phyloP scores from a whole-genome alignment of 2,797 vertebrate species.

The Denticeps clupeoides region DNA sequence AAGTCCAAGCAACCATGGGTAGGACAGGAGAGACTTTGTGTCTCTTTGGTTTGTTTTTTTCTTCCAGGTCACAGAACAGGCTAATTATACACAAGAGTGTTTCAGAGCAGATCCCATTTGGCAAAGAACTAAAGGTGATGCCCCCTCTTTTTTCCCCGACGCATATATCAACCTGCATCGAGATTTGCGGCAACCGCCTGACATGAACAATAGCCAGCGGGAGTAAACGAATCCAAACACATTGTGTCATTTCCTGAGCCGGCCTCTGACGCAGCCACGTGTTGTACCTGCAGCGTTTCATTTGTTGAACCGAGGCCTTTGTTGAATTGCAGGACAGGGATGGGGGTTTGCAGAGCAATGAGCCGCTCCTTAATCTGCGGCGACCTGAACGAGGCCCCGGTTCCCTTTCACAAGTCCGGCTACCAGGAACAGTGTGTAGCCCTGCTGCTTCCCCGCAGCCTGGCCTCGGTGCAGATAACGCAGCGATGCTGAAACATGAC shows the following conservation, averaged over 20 bases:
- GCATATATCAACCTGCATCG: background rate
- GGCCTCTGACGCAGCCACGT: background rate
- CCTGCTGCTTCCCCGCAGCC: conserved; percentile 18
- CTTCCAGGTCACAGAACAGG: background rate
- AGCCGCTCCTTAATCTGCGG: conserved; percentile 11
- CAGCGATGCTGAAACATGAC: background rate
- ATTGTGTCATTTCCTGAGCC: background rate
- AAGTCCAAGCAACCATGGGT: background rate
- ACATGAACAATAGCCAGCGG: background rate
- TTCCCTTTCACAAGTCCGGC: conserved; percentile 26
- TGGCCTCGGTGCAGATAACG: conserved; percentile 15
- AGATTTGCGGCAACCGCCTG: background rate
- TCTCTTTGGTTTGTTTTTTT: background rate
- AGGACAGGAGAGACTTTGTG: background rate
- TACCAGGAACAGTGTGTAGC: conserved; percentile 25
- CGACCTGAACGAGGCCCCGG: conserved; percentile 22
- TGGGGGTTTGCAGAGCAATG: background rate
- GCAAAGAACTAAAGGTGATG: conserved; percentile 5
- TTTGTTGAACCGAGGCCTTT: too few species aligned
- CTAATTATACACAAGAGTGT: conserved; percentile 12
- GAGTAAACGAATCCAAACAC: background rate
- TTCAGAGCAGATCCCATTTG: conserved; percentile 9
- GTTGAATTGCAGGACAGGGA: too few species aligned
- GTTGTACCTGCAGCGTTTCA: background rate
- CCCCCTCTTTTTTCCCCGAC: background rate